Evolutionary conservation across 2,797 vertebrate species (phyloP).

Genomic region (Arctocebus calabarensis): DNA sequence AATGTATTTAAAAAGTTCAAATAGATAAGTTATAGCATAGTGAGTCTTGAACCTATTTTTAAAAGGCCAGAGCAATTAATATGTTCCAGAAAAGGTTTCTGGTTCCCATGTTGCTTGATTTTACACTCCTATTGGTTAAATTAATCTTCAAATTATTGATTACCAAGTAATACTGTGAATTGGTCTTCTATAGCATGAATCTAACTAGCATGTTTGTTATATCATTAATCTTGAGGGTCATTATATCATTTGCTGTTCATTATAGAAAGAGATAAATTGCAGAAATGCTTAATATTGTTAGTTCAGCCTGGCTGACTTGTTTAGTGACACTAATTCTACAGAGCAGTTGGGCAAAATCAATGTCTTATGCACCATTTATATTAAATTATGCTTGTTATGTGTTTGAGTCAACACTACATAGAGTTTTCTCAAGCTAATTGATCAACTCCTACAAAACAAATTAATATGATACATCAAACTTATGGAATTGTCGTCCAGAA

Average conservation of each 20-base stretch:
- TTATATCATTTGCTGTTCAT: slow-evolving; percentile 88
- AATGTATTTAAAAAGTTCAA: background rate
- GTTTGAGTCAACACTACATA: slow-evolving; percentile 86
- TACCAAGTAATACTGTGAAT: slow-evolving; percentile 69
- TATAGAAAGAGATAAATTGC: slow-evolving; percentile 87
- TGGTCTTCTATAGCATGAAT: slow-evolving; percentile 78
- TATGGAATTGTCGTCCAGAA: slow-evolving; percentile 79
- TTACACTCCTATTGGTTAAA: slow-evolving; percentile 63
- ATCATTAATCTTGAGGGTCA: slow-evolving; percentile 88
- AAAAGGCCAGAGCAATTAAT: background rate
- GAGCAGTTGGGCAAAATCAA: slow-evolving; percentile 88
- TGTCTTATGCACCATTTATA: slow-evolving; percentile 86
- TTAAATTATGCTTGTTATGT: slow-evolving; percentile 88
- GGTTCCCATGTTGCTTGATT: slow-evolving; percentile 29
- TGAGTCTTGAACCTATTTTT: background rate
- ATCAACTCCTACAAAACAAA: slow-evolving; percentile 86
- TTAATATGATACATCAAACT: slow-evolving; percentile 85
- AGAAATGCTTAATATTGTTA: slow-evolving; percentile 87
- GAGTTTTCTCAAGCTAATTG: slow-evolving; percentile 88
- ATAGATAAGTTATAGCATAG: background rate
- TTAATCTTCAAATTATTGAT: slow-evolving; percentile 77
- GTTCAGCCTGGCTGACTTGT: slow-evolving; percentile 87
- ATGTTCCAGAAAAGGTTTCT: slow-evolving; percentile 46
- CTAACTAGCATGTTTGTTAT: slow-evolving; percentile 86
- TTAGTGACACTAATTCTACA: slow-evolving; percentile 87